Conservation (phyloP, 2,888 invertebrate species). For the Syrista parreyssii region DNA sequence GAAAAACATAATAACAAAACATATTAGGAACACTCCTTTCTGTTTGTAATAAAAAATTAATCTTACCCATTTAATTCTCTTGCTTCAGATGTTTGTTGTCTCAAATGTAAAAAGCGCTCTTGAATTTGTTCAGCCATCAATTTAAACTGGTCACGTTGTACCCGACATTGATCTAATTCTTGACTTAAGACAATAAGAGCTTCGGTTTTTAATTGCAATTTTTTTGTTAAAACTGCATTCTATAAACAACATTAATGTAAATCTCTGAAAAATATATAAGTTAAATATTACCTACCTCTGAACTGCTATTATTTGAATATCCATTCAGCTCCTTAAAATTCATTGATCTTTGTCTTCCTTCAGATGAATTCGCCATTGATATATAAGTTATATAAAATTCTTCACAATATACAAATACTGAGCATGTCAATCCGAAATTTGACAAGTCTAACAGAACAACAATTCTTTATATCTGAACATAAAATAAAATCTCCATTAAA, state of each 20-base stretch:
- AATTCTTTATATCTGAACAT: background rate
- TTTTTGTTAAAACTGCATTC: constrained; percentile 48
- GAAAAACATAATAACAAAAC: too few relatives aligned
- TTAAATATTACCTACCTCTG: too few relatives aligned
- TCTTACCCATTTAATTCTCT: constrained; percentile 41
- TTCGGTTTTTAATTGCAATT: constrained; percentile 84
- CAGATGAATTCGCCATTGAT: too few relatives aligned
- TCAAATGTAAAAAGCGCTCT: constrained; percentile 67
- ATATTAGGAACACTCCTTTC: too few relatives aligned
- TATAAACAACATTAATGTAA: too few relatives aligned
- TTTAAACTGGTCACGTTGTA: constrained; percentile 84
- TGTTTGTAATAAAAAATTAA: background rate
- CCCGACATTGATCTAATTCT: constrained; percentile 82
- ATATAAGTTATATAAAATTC: background rate
- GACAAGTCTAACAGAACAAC: background rate
- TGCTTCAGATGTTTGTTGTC: constrained; percentile 56
- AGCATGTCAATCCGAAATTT: background rate
- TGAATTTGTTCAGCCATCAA: constrained; percentile 83
- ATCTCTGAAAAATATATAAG: too few relatives aligned
- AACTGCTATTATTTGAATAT: too few relatives aligned
- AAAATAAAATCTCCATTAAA: background rate
- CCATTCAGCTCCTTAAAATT: too few relatives aligned
- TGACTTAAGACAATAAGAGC: constrained; percentile 82
- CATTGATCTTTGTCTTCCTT: too few relatives aligned
- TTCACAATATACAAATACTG: background rate